Evolutionary conservation across 2,113 vertebrate genomes (phyloP), one percentile per base, ranked within the genome.

Genomic region (Eudyptes chrysolophus): DNA sequence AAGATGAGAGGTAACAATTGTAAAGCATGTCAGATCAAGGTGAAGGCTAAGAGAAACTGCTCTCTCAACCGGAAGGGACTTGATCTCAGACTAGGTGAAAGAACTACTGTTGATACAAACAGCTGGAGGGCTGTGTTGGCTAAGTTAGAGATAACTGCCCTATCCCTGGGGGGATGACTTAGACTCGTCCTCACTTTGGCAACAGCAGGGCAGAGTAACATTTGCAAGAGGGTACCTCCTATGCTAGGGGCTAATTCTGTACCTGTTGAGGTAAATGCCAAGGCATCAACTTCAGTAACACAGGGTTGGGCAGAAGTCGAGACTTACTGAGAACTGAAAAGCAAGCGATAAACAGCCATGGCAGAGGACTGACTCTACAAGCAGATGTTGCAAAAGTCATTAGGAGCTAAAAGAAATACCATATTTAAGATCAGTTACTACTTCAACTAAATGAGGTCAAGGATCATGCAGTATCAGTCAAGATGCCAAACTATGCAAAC

Each of bases 391-490:
- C 3, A 2, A 17, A 76, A 4, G 0, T 42, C 58, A 46, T 54
- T 72, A 48, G 36, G 36, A 93, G 58, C 30, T 92, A 48, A 64
- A 82, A 93, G 54, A 94, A 88, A 80, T 38, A 66, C 9, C 30
- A 4, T 44, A 19, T 60, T 94, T 87, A 58, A 90, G 46, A 94
- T 36, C 74, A 69, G 70, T 68, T 87, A 60, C 78, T 65, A 34
- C 92, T 92, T 79, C 84, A 92, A 36, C 92, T 93, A 92, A 93
- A 72, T 83, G 61, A 95, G 57, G 66, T 61, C 74, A 83, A 66
- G 82, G 65, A 93, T 93, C 70, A 72, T 16, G 11, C 7, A n/a
- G 61, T 82, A 83, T 61, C 57, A 69, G 61, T 61, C 74, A 84
- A 83, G 74, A 61, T 82, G 84, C 84, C 93, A 94, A 91, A 85